Evolutionary conservation across 1,140 invertebrate species (phyloP).

Genomic region (Diabrotica undecimpunctata): DNA sequence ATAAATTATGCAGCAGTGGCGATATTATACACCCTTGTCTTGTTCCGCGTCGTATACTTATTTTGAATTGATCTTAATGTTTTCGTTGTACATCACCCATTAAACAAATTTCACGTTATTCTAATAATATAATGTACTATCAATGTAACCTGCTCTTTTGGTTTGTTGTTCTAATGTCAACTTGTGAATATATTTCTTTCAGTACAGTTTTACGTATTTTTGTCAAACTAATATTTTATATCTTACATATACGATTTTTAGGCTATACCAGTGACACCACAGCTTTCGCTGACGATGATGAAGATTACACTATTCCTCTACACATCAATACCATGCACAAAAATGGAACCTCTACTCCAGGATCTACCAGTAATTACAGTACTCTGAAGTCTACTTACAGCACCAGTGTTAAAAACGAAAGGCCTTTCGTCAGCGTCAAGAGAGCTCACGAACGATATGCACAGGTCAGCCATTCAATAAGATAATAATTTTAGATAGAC

Average conservation of each 20-base stretch:
- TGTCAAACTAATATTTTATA: not conserved
- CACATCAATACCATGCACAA: constrained; percentile 58
- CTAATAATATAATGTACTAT: too few species aligned
- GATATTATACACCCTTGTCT: too few species aligned
- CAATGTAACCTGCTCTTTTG: too few species aligned
- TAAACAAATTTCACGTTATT: too few species aligned
- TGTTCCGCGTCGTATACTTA: too few species aligned
- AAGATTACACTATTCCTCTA: constrained; percentile 61
- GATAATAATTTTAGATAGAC: not conserved
- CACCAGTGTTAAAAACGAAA: constrained; percentile 45
- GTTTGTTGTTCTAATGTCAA: too few species aligned
- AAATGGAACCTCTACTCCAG: constrained; percentile 26
- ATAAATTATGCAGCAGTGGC: too few species aligned
- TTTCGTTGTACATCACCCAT: too few species aligned
- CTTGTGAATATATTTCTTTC: too few species aligned
- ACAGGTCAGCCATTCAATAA: constrained; percentile 29
- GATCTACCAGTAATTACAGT: constrained; percentile 28
- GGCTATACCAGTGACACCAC: constrained; percentile 74
- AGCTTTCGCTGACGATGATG: constrained; percentile 68
- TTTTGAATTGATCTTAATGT: too few species aligned
- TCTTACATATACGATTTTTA: not conserved
- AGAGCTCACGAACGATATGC: constrained; percentile 57
- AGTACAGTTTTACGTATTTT: too few species aligned
- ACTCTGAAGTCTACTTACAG: constrained; percentile 28
- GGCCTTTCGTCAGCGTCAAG: constrained; percentile 63